phyloP scores from a whole-genome alignment of 2,113 vertebrate species.

The Rhodinocichla rosea region DNA sequence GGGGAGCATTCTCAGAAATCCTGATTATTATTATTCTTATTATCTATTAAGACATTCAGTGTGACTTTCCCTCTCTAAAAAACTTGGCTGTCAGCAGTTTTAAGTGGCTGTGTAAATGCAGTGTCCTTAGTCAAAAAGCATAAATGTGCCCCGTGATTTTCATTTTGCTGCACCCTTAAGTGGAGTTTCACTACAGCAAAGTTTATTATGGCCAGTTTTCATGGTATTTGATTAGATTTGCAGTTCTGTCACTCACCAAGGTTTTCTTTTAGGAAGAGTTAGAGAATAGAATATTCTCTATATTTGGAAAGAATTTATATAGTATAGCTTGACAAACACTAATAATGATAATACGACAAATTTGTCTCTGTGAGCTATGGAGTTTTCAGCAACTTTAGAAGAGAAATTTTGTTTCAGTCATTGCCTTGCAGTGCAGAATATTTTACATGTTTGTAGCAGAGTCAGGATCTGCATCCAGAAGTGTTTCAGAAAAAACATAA shows the following conservation, averaged over 20 bases:
- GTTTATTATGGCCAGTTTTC: background rate
- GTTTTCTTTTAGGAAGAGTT: slow-evolving; percentile 17
- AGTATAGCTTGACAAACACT: slow-evolving; percentile 2
- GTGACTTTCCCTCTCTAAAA: background rate
- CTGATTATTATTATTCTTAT: background rate
- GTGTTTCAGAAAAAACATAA: slow-evolving; percentile 12
- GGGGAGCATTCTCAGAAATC: background rate
- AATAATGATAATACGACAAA: background rate
- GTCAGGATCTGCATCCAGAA: background rate
- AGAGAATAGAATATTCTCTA: background rate
- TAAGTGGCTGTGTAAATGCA: background rate
- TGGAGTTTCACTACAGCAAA: background rate
- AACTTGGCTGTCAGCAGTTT: background rate
- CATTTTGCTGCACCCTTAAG: background rate
- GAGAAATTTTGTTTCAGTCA: background rate
- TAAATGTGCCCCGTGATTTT: background rate
- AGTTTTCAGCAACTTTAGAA: slow-evolving; percentile 16
- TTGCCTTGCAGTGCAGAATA: background rate
- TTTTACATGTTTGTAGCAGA: background rate
- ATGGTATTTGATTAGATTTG: slow-evolving; percentile 5
- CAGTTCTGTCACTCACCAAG: background rate
- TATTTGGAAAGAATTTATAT: background rate
- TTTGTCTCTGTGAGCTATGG: background rate
- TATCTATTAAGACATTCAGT: background rate
- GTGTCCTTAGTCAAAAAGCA: background rate